Evolutionary conservation across 2,113 vertebrate genomes (phyloP).

Genomic region (Dolichotis patagonum): DNA sequence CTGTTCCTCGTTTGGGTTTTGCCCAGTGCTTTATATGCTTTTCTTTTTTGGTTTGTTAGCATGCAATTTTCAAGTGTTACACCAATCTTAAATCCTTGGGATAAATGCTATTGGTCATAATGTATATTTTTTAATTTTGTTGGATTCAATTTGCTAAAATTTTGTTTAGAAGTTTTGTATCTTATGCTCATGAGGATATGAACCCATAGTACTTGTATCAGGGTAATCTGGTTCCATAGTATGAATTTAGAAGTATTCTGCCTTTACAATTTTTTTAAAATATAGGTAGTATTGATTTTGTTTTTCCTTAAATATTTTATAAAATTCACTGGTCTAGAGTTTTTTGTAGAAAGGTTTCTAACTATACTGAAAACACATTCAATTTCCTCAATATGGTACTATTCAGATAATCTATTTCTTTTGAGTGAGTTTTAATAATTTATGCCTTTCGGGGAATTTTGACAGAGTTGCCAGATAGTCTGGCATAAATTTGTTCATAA

Average conservation of each 20-base stretch:
- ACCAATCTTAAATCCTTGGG: neutral
- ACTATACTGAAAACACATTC: neutral
- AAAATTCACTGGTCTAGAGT: neutral
- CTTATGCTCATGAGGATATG: neutral
- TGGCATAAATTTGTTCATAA: neutral
- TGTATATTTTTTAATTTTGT: neutral
- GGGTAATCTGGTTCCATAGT: neutral
- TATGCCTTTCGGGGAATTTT: neutral
- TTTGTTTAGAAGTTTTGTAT: neutral
- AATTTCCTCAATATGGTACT: neutral
- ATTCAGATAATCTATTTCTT: neutral
- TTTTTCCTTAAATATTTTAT: neutral
- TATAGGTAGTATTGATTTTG: neutral
- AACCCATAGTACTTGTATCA: neutral
- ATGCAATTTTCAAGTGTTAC: neutral
- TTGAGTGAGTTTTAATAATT: neutral
- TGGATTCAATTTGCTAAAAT: neutral
- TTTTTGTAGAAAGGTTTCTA: slow-evolving; percentile 4
- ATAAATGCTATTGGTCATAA: neutral
- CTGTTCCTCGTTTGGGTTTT: neutral
- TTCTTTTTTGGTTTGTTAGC: neutral
- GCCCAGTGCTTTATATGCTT: neutral
- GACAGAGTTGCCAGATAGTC: neutral
- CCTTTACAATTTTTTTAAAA: neutral
- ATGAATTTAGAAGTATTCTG: neutral